Conservation (phyloP, 2,888 invertebrate species). For the Phaedon cochleariae region DNA sequence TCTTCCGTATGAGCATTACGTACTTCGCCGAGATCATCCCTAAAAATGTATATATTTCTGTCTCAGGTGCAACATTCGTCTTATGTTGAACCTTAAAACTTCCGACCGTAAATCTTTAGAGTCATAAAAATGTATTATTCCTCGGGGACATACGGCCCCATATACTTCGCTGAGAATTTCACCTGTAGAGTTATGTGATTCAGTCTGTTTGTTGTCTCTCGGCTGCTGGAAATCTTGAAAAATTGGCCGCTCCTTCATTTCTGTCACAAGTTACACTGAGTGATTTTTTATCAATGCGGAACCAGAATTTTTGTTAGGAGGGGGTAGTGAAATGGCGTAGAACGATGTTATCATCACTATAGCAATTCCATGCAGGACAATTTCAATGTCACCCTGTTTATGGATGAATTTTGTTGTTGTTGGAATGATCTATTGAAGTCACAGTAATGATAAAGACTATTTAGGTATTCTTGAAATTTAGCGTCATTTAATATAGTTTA, state of each 20-base stretch:
- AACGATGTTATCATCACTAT: too few relatives aligned
- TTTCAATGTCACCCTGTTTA: too few relatives aligned
- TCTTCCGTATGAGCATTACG: constrained; percentile 13
- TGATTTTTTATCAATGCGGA: background rate
- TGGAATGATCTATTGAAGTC: too few relatives aligned
- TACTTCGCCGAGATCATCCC: constrained; percentile 25
- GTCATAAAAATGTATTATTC: constrained; percentile 52
- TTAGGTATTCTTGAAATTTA: too few relatives aligned
- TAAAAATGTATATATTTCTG: constrained; percentile 27
- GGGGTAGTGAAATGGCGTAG: too few relatives aligned
- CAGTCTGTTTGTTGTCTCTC: constrained; percentile 28
- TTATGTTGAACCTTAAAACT: constrained; percentile 47
- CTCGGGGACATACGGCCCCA: constrained; percentile 45
- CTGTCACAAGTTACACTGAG: background rate
- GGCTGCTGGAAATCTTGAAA: background rate
- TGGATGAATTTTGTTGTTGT: too few relatives aligned
- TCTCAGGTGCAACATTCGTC: constrained; percentile 51
- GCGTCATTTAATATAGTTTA: too few relatives aligned
- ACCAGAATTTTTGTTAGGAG: too few relatives aligned
- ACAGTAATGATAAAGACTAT: too few relatives aligned
- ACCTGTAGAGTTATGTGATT: constrained; percentile 48
- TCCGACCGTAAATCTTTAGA: constrained; percentile 52
- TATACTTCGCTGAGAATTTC: constrained; percentile 50
- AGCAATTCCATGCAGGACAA: too few relatives aligned
- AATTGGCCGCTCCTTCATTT: background rate